Conservation (phyloP, 1,140 invertebrate genomes). For the Holcopasites calliopsidis region DNA sequence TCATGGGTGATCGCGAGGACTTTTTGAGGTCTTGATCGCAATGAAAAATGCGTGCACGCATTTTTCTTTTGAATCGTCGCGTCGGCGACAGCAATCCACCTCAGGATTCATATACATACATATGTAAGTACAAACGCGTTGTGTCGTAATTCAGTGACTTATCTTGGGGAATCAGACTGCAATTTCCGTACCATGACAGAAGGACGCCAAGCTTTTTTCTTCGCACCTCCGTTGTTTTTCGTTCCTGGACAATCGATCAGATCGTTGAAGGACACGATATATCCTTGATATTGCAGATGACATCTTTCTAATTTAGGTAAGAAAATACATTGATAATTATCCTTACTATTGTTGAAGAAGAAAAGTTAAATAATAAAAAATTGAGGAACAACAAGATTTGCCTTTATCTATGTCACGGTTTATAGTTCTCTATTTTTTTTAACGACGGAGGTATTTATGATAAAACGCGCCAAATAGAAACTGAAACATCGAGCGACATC, state of each 20-base stretch:
- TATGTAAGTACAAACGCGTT: no score
- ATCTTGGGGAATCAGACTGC: conserved; percentile 8
- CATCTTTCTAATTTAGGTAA: not conserved
- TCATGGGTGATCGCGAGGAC: not conserved
- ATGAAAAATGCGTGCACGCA: conserved; percentile 23
- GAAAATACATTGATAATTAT: not conserved
- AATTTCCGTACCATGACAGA: conserved; percentile 23
- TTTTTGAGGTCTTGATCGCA: conserved; percentile 27
- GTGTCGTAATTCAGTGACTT: not conserved
- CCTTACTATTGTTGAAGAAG: not conserved
- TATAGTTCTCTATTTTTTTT: not conserved
- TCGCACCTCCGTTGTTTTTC: not conserved
- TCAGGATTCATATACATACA: conserved; percentile 29
- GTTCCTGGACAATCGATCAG: conserved; percentile 2
- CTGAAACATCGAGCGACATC: not conserved
- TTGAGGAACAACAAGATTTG: no score
- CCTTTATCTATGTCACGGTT: not conserved
- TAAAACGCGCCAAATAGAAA: not conserved
- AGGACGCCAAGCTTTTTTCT: not conserved
- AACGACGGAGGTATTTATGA: not conserved
- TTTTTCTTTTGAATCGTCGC: conserved; percentile 6
- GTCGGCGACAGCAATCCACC: conserved; percentile 2
- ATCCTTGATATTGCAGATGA: not conserved
- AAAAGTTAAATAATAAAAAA: not conserved
- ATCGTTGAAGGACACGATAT: not conserved